Percentiles rank a stretch among this genome's conserved stretches.
Conservation (phyloP, 2,113 vertebrate genomes). For the Serranochromis macrocephalus region DNA sequence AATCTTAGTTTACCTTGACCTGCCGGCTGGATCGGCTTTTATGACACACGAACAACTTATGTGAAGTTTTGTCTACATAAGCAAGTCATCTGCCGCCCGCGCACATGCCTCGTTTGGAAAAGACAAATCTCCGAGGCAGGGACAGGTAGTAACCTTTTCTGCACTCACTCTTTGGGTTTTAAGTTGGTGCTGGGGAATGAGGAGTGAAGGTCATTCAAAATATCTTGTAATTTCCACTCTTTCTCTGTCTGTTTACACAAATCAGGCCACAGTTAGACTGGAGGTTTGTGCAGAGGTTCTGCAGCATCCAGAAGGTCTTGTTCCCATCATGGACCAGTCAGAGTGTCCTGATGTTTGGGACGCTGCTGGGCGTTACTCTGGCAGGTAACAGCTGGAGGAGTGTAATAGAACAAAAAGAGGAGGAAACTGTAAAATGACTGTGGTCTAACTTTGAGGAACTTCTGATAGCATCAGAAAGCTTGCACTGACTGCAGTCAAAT, state of each 20-base stretch:
- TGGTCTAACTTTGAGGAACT: neutral
- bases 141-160: conserved; percentile 31
- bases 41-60: neutral
- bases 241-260: neutral
- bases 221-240: neutral
- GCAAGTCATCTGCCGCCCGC: neutral
- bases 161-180: neutral
- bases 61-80: neutral
- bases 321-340: conserved; percentile 81
- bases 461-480: neutral
- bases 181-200: neutral
- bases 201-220: neutral
- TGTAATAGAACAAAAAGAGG: neutral
- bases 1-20: neutral
- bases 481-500: neutral
- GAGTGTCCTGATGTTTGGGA: conserved; percentile 85
- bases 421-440: neutral
- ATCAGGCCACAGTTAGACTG: conserved; percentile 78
- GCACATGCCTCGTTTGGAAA: conserved; percentile 47
- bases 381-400: conserved; percentile 68
- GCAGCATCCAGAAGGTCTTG: conserved; percentile 80
- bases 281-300: conserved; percentile 80
- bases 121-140: neutral
- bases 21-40: neutral
- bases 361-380: conserved; percentile 80